Evolutionary conservation across 2,888 invertebrate genomes (phyloP).

Genomic region (Pammene aurita): DNA sequence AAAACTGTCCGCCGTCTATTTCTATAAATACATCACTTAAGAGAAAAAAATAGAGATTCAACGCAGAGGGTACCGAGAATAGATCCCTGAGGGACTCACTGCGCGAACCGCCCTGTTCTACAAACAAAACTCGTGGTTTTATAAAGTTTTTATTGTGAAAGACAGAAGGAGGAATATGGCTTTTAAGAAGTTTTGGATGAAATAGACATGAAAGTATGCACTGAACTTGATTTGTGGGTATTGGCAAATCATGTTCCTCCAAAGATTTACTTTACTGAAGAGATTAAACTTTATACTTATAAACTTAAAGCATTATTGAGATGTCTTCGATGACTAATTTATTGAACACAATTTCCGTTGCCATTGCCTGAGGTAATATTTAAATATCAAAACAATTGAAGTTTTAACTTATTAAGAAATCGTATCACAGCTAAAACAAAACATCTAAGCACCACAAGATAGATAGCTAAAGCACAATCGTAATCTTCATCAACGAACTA

Average conservation of each 20-base stretch:
- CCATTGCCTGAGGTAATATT: no score
- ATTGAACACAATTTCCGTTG: not conserved
- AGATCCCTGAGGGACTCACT: slow-evolving; percentile 80
- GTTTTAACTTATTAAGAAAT: no score
- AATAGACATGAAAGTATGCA: slow-evolving; percentile 25
- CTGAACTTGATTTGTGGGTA: slow-evolving; percentile 34
- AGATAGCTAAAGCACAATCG: slow-evolving; percentile 21
- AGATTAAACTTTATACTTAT: not conserved
- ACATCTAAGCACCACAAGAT: slow-evolving; percentile 11
- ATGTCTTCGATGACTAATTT: no score
- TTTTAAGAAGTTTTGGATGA: slow-evolving; percentile 35
- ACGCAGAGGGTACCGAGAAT: slow-evolving; percentile 74
- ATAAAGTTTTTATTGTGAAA: slow-evolving; percentile 37
- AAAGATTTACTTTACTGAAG: slow-evolving; percentile 13
- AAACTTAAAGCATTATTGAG: not conserved
- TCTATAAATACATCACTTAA: slow-evolving; percentile 80
- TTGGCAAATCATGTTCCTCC: slow-evolving; percentile 19
- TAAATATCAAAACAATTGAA: no score
- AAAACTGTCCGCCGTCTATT: slow-evolving; percentile 58
- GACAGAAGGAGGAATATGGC: slow-evolving; percentile 34
- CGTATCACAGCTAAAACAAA: not conserved
- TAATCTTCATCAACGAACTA: slow-evolving; percentile 34
- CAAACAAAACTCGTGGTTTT: slow-evolving; percentile 49
- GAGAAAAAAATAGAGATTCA: slow-evolving; percentile 66
- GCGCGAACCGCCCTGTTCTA: slow-evolving; percentile 65